These are phyloP conservation scores for Macrophya alboannulata DNA, from an alignment of 2,888 invertebrate genomes.

Conservation along the genomic window DNA sequence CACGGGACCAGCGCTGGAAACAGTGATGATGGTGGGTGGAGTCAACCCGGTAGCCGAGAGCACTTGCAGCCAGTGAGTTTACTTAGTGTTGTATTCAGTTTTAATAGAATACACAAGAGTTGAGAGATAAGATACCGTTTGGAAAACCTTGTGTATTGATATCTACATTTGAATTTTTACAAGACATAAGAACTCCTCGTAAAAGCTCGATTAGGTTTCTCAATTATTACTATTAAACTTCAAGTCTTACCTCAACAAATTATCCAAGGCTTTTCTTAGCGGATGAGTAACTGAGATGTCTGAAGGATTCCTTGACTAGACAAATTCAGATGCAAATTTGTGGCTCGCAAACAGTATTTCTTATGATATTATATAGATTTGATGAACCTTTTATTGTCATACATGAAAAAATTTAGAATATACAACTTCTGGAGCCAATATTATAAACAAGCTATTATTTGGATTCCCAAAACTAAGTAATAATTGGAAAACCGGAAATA, in stretches of 20 bases:
- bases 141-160: neutral
- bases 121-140: neutral
- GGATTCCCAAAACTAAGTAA: neutral
- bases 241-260: neutral
- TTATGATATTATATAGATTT: neutral
- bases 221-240: neutral
- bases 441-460: neutral
- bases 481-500: neutral
- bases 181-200: neutral
- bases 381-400: neutral
- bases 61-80: conserved; percentile 81
- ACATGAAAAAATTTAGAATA: neutral
- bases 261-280: neutral
- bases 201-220: no score
- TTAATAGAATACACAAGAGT: neutral
- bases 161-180: neutral
- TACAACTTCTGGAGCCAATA: neutral
- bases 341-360: neutral
- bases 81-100: neutral
- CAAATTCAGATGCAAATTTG: neutral
- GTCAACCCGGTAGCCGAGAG: conserved; percentile 83
- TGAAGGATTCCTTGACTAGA: neutral
- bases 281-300: neutral
- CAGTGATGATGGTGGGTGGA: conserved; percentile 81
- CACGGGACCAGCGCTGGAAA: conserved; percentile 73